Evolutionary conservation across 1,140 invertebrate genomes (phyloP).

Genomic region (Palaemon carinicauda): DNA sequence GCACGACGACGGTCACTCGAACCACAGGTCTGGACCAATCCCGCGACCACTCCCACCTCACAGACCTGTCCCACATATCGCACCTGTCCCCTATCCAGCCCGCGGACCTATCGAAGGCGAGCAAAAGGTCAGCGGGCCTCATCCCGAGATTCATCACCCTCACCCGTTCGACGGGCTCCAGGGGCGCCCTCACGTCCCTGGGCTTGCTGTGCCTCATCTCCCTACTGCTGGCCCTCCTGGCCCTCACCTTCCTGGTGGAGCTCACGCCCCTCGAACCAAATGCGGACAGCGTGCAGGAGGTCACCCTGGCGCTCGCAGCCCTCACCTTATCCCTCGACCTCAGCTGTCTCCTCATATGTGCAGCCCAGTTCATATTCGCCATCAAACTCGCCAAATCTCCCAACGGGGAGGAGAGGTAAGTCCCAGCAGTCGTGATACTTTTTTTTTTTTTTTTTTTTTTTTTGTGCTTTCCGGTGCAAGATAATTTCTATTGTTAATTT

Average conservation of each 20-base stretch:
- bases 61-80: conserved; percentile 59
- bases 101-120: conserved; percentile 27
- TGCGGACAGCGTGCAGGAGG: conserved; percentile 87
- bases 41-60: conserved; percentile 57
- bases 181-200: conserved; percentile 84
- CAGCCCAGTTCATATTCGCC: conserved; percentile 92
- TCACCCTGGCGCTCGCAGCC: conserved; percentile 86
- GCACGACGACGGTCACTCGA: conserved; percentile 48
- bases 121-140: conserved; percentile 32
- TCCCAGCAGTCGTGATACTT: not conserved
- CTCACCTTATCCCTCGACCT: conserved; percentile 86
- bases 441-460: too few species aligned
- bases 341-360: conserved; percentile 90
- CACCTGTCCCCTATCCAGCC: conserved; percentile 57
- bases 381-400: conserved; percentile 77
- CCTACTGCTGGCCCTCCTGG: conserved; percentile 80
- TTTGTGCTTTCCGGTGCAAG: not conserved
- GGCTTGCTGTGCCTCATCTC: conserved; percentile 86
- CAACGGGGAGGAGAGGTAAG: conserved; percentile 59
- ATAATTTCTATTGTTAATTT: too few species aligned
- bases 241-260: conserved; percentile 84
- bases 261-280: conserved; percentile 76
- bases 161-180: conserved; percentile 64
- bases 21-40: conserved; percentile 60
- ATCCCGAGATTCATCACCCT: conserved; percentile 47